Percentiles rank a stretch among this genome's conserved stretches.
Conservation (phyloP, 2,113 vertebrate genomes). For the Anser brachyrhynchus region DNA sequence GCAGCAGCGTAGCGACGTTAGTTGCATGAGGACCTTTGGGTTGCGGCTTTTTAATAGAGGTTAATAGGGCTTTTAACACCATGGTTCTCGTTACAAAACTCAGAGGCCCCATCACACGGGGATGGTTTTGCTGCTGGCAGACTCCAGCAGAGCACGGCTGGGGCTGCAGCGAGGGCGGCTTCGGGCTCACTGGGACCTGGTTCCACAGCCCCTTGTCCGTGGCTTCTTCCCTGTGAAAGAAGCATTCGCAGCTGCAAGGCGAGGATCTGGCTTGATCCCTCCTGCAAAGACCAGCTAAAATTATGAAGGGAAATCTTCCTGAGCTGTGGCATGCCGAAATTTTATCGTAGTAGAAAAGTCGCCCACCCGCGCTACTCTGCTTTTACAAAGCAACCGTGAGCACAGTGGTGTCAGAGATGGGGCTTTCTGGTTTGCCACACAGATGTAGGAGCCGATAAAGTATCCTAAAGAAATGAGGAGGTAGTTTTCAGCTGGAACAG, state of each 20-base stretch:
- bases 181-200: neutral
- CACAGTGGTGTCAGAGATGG: accelerated
- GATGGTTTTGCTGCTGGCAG: neutral
- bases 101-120: neutral
- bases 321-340: accelerated
- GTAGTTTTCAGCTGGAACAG: neutral
- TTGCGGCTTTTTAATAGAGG: neutral
- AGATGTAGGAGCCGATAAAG: neutral
- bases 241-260: neutral
- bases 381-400: neutral
- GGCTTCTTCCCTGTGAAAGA: neutral
- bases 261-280: neutral
- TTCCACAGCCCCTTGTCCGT: neutral
- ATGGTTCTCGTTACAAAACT: neutral
- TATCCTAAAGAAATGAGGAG: neutral
- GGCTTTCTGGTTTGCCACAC: neutral
- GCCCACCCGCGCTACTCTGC: accelerated
- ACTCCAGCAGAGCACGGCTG: neutral
- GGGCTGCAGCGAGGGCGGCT: neutral
- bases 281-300: neutral
- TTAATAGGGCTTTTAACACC: neutral
- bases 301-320: neutral
- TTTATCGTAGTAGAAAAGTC: neutral
- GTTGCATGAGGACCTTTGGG: neutral
- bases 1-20: neutral